Conservation (phyloP, 1,140 invertebrate genomes). For the Ladona fulva region DNA sequence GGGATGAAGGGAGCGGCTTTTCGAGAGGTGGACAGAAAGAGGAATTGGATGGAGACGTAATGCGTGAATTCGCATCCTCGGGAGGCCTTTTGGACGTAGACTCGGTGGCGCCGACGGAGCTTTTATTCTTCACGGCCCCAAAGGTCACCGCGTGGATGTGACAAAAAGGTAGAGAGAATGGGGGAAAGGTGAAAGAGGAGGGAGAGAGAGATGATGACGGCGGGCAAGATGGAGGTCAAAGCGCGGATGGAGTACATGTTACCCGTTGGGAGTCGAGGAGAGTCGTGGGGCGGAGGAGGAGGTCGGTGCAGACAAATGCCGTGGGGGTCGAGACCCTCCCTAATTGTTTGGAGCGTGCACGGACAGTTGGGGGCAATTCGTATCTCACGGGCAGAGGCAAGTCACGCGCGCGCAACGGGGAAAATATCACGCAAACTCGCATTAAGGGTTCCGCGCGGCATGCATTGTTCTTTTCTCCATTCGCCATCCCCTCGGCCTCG, state of each 20-base stretch:
- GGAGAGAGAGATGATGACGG: not conserved
- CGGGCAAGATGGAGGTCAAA: not conserved
- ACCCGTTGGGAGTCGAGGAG: not conserved
- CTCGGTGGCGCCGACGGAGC: not conserved
- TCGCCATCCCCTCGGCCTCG: not conserved
- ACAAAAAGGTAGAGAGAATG: not conserved
- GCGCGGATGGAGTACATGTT: not conserved
- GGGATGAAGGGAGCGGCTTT: not conserved
- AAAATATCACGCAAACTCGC: constrained; percentile 9
- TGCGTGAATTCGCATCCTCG: not conserved
- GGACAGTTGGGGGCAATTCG: constrained; percentile 3
- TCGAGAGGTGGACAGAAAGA: not conserved
- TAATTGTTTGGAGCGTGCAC: not conserved
- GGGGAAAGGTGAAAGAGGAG: not conserved
- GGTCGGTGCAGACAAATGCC: constrained; percentile 7
- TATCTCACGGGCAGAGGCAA: not conserved
- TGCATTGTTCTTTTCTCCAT: not conserved
- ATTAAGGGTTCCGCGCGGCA: not conserved
- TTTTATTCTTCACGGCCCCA: not conserved
- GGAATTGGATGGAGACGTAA: not conserved
- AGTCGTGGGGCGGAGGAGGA: not conserved
- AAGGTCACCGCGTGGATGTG: not conserved
- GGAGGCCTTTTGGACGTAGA: not conserved
- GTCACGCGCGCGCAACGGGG: not conserved
- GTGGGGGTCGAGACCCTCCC: not conserved